Percentiles rank a stretch among this genome's conserved stretches.
Conservation (phyloP, 2,113 vertebrate genomes). For the Zeus faber region DNA sequence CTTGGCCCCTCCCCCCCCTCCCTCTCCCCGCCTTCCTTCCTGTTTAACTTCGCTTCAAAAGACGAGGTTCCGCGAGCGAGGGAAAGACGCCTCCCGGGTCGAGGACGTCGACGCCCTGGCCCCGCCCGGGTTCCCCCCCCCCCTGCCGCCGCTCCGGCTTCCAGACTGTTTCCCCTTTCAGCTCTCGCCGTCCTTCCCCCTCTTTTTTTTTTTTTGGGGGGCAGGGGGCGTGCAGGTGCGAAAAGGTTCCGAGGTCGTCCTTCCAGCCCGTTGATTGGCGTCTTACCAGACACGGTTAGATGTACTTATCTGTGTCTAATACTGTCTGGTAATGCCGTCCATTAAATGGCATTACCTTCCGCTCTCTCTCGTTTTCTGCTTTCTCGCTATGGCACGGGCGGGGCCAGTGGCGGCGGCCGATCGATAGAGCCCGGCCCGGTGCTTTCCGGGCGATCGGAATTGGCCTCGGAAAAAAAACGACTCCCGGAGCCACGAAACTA, state of each 20-base stretch:
- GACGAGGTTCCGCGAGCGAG: too few relatives aligned
- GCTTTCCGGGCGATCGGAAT: constrained; percentile 29
- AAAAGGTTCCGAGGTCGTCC: constrained; percentile 49
- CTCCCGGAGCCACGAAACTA: constrained; percentile 59
- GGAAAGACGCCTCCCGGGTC: constrained; percentile 8
- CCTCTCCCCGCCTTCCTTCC: not conserved
- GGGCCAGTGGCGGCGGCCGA: constrained; percentile 25
- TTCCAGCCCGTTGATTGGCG: constrained; percentile 84
- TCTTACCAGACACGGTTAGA: constrained; percentile 99
- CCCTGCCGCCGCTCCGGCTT: constrained; percentile 10
- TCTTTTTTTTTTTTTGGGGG: constrained; percentile 39
- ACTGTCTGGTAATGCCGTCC: constrained; percentile 99
- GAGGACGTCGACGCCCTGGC: not conserved
- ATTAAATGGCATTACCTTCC: constrained; percentile 76
- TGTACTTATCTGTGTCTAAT: constrained; percentile 92
- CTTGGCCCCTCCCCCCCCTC: too few relatives aligned
- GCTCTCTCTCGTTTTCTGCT: constrained; percentile 41
- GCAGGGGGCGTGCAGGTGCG: constrained; percentile 48
- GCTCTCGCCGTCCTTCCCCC: constrained; percentile 46
- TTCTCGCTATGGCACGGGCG: constrained; percentile 34
- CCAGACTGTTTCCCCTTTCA: constrained; percentile 38
- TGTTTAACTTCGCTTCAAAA: constrained; percentile 18
- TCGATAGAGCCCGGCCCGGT: too few relatives aligned
- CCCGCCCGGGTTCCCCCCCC: too few relatives aligned
- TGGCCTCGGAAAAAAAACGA: constrained; percentile 15